A percentile compares a stretch with the other conserved stretches of the same genome.
These are phyloP conservation scores for Machimus rusticus DNA, from an alignment of 2,888 invertebrate genomes.

Conservation along the genomic window DNA sequence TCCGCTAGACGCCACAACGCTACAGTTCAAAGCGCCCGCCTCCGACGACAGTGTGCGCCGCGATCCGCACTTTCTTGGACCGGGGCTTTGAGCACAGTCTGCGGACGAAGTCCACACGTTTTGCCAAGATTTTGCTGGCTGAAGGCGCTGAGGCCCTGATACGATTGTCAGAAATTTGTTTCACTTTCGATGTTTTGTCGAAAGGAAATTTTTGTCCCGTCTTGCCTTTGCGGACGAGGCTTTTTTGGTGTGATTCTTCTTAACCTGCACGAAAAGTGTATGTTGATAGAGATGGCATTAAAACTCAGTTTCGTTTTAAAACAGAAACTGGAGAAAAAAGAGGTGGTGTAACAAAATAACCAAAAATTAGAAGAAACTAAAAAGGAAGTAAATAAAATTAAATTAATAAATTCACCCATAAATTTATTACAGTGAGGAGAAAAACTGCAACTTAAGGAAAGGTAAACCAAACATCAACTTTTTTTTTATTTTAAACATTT, in stretches of 20 bases:
- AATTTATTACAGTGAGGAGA: no score
- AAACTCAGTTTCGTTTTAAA: no score
- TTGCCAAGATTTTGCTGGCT: neutral
- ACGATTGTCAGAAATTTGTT: constrained; percentile 56
- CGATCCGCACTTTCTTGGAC: neutral
- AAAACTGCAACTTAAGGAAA: no score
- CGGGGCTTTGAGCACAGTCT: neutral
- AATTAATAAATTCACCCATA: no score
- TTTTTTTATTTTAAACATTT: no score
- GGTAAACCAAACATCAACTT: no score
- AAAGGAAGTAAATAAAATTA: no score
- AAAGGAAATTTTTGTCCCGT: neutral
- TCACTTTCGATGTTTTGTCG: constrained; percentile 52
- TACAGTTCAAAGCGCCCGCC: neutral
- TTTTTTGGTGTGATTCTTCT: neutral
- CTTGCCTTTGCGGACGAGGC: neutral
- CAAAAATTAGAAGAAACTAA: no score
- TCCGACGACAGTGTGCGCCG: neutral
- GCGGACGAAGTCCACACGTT: neutral
- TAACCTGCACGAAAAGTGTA: neutral
- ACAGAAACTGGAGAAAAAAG: no score
- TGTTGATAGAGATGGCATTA: no score
- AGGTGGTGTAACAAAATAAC: no score
- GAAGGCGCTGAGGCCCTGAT: constrained; percentile 50
- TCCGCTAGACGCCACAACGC: neutral